Evolutionary conservation across 2,797 vertebrate genomes (phyloP).

Genomic region (Silurus aristotelis): DNA sequence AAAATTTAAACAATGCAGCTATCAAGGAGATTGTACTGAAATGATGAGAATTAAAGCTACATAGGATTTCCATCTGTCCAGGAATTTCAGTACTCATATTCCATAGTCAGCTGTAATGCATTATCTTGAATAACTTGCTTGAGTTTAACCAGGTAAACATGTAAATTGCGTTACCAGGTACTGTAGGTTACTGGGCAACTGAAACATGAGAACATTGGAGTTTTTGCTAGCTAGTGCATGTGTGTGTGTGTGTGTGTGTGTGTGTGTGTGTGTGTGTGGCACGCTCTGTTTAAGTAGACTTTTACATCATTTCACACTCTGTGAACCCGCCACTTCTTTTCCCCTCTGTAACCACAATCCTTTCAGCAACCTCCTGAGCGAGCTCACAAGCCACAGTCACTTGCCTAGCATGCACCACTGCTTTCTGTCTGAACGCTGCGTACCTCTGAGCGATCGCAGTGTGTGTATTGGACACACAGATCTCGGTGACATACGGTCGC

Average conservation of each 20-base stretch:
- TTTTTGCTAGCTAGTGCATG: background rate
- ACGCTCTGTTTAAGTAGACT: background rate
- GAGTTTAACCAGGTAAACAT: background rate
- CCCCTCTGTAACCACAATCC: background rate
- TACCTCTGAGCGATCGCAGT: slow-evolving; percentile 21
- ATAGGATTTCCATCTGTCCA: background rate
- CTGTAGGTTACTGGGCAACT: background rate
- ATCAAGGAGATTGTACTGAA: background rate
- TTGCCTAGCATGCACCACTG: slow-evolving; percentile 31
- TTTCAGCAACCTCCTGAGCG: slow-evolving; percentile 4
- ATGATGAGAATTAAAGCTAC: background rate
- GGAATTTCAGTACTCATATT: background rate
- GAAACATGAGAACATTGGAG: background rate
- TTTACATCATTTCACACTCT: slow-evolving; percentile 22
- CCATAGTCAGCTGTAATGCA: background rate
- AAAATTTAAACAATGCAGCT: background rate
- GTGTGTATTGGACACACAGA: slow-evolving; percentile 25
- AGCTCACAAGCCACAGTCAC: slow-evolving; percentile 6
- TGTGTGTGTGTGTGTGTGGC: background rate
- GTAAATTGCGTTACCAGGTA: background rate
- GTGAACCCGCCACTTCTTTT: background rate
- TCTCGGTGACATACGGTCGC: slow-evolving; percentile 40
- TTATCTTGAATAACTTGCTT: background rate
- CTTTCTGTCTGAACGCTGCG: slow-evolving; percentile 41
- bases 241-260: background rate